These are phyloP conservation scores for Andrena praecox DNA, from an alignment of 2,888 invertebrate genomes.

Conservation along the genomic window DNA sequence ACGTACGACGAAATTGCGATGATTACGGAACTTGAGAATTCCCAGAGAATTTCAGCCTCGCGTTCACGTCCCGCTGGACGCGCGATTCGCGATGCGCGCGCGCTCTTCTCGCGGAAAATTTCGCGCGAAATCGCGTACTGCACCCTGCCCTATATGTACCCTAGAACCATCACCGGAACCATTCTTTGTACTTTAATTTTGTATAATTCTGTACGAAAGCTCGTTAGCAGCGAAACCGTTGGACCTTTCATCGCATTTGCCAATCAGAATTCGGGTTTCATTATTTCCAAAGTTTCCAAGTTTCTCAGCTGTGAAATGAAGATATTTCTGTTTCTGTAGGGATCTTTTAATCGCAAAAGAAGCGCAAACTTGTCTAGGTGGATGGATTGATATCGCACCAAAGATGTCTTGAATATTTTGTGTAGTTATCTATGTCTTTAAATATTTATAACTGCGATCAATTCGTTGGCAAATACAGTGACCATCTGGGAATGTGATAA, in stretches of 20 bases:
- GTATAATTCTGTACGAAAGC: neutral
- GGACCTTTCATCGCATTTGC: neutral
- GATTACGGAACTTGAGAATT: constrained; percentile 81
- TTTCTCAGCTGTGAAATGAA: too few relatives aligned
- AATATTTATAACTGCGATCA: too few relatives aligned
- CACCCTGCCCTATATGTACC: constrained; percentile 13
- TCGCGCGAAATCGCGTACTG: constrained; percentile 26
- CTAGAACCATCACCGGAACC: neutral
- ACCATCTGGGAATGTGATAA: too few relatives aligned
- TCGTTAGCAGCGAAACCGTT: constrained; percentile 17
- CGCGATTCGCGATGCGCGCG: constrained; percentile 4
- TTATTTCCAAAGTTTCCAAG: constrained; percentile 10
- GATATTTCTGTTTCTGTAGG: too few relatives aligned
- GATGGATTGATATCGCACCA: too few relatives aligned
- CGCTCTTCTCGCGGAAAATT: constrained; percentile 23
- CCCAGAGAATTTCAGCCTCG: constrained; percentile 69
- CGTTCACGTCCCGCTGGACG: constrained; percentile 72
- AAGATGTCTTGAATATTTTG: too few relatives aligned
- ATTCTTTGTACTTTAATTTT: neutral
- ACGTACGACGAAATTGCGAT: constrained; percentile 80
- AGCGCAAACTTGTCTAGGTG: too few relatives aligned
- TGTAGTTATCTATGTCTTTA: too few relatives aligned
- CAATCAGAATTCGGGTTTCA: neutral
- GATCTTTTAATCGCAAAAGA: too few relatives aligned
- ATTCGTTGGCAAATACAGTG: too few relatives aligned